These are phyloP conservation scores for Caenorhabditis inopinata DNA, from an alignment of 1,140 invertebrate species.

Conservation along the genomic window DNA sequence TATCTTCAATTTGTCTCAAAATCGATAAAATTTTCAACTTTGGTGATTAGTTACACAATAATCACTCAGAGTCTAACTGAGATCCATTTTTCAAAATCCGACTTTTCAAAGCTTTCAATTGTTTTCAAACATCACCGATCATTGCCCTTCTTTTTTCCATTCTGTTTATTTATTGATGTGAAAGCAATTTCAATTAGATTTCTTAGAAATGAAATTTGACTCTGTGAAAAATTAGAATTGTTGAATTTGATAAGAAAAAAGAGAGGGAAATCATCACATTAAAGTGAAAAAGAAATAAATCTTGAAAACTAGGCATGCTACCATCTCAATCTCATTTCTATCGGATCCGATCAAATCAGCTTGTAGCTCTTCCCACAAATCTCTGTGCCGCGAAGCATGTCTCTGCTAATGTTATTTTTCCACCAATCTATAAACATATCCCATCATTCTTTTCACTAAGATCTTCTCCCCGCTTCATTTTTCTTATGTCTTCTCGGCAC, in stretches of 20 bases:
- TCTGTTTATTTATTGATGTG: too few species aligned
- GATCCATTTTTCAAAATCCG: too few species aligned
- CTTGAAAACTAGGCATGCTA: background rate
- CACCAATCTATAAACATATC: conserved; percentile 34
- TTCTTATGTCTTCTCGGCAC: background rate
- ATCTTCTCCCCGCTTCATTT: background rate
- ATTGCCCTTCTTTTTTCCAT: too few species aligned
- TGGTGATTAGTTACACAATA: too few species aligned
- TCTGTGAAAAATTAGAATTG: background rate
- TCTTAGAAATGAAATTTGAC: too few species aligned
- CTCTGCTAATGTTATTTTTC: conserved; percentile 29
- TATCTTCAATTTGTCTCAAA: too few species aligned
- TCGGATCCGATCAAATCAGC: background rate
- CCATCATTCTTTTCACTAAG: conserved; percentile 11
- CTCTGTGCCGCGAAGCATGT: background rate
- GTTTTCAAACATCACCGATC: too few species aligned
- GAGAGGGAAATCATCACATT: background rate
- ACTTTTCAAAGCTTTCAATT: too few species aligned
- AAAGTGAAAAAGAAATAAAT: too few species aligned
- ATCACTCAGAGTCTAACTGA: too few species aligned
- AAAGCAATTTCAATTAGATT: too few species aligned
- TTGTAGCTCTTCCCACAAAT: background rate
- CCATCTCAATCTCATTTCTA: background rate
- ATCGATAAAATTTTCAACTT: too few species aligned
- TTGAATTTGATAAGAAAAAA: conserved; percentile 1